A percentile compares a stretch with the other conserved stretches of the same genome.
Conservation (phyloP, 2,888 invertebrate species). For the Pasiphila rectangulata region DNA sequence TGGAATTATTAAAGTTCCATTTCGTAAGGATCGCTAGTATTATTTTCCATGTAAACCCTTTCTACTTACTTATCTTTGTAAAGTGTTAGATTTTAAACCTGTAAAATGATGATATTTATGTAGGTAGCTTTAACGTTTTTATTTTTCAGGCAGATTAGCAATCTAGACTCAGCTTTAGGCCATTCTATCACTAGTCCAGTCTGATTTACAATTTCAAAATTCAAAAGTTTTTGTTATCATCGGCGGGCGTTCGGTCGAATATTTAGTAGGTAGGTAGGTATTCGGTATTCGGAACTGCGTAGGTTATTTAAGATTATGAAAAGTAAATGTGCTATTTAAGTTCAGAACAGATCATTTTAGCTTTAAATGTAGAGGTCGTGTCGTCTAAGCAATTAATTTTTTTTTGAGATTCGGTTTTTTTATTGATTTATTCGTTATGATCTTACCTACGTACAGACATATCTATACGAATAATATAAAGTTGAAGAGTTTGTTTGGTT, state of each 20-base stretch:
- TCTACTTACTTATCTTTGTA: no score
- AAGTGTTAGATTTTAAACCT: no score
- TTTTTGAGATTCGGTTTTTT: slow-evolving; percentile 12
- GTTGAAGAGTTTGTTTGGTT: no score
- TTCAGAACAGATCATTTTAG: slow-evolving; percentile 22
- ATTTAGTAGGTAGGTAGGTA: slow-evolving; percentile 28
- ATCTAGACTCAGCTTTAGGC: slow-evolving; percentile 8
- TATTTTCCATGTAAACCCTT: no score
- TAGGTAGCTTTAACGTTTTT: no score
- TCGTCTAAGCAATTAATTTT: slow-evolving; percentile 20
- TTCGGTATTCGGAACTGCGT: slow-evolving; percentile 8
- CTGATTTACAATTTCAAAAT: slow-evolving; percentile 57
- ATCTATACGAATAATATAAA: no score
- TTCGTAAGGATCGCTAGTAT: no score
- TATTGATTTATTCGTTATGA: slow-evolving; percentile 16
- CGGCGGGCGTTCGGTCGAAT: slow-evolving; percentile 36
- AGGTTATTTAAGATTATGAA: slow-evolving; percentile 17
- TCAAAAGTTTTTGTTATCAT: slow-evolving; percentile 50
- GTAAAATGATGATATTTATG: no score
- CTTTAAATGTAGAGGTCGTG: slow-evolving; percentile 30
- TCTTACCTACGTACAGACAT: slow-evolving; percentile 7
- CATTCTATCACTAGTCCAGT: slow-evolving; percentile 9
- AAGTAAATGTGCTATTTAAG: slow-evolving; percentile 25
- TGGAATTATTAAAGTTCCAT: no score
- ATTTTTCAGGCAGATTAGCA: no score